Evolutionary conservation across 2,797 vertebrate genomes (phyloP).

Genomic region (Labroides dimidiatus): DNA sequence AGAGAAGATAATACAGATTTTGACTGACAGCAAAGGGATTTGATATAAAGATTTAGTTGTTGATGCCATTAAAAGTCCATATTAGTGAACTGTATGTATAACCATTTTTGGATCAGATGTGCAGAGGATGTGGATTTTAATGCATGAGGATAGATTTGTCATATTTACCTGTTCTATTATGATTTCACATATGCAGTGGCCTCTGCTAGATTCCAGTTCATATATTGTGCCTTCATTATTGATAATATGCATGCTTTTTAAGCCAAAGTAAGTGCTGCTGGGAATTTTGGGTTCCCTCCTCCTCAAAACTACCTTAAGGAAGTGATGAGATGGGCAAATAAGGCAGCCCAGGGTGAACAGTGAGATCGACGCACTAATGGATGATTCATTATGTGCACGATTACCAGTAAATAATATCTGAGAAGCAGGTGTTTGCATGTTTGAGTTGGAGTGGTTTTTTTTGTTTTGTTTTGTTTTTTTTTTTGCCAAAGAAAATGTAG

Average conservation of each 20-base stretch:
- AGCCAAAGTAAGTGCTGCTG: constrained; percentile 47
- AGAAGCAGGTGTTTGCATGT: constrained; percentile 19
- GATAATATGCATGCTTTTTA: constrained; percentile 42
- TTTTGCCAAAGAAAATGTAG: constrained; percentile 23
- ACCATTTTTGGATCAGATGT: background rate
- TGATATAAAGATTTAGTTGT: constrained; percentile 27
- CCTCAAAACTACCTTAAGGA: constrained; percentile 47
- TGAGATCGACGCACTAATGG: constrained; percentile 53
- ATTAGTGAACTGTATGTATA: constrained; percentile 9
- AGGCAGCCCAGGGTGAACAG: constrained; percentile 29
- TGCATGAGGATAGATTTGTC: background rate
- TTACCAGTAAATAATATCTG: constrained; percentile 41
- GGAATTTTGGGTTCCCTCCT: constrained; percentile 35
- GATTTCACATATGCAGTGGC: constrained; percentile 14
- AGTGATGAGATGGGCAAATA: constrained; percentile 37
- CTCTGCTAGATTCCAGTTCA: background rate
- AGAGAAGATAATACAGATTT: constrained; percentile 28
- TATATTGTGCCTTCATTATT: constrained; percentile 34
- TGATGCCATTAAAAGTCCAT: constrained; percentile 2
- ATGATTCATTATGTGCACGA: constrained; percentile 48
- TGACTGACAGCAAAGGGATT: constrained; percentile 21
- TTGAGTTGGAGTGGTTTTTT: constrained; percentile 18
- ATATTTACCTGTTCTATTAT: background rate
- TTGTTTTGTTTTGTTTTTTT: too few relatives aligned
- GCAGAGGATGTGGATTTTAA: background rate